Conservation (phyloP, 2,113 vertebrate species). For the Zosterops borbonicus region DNA sequence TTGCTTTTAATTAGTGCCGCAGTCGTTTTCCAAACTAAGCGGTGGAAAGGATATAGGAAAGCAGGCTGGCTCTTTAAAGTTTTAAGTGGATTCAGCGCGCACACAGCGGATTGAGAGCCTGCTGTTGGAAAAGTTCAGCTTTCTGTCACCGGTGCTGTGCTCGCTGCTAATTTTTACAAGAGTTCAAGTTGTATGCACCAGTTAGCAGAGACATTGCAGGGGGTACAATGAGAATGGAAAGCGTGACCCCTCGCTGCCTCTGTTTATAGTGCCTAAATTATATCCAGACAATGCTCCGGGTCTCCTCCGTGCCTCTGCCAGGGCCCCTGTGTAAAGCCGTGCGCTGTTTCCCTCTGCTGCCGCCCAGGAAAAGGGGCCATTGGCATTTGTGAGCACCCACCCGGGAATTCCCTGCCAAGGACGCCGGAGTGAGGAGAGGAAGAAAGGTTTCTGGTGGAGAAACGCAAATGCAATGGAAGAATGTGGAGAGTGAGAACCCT, state of each 20-base stretch:
- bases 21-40: conserved; percentile 49
- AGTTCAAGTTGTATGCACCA: conserved; percentile 22
- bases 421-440: background rate
- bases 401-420: background rate
- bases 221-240: conserved; percentile 5
- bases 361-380: background rate
- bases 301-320: background rate
- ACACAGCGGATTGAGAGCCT: conserved; percentile 8
- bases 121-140: conserved; percentile 42
- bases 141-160: background rate
- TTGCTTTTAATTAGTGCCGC: conserved; percentile 73
- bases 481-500: background rate
- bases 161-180: conserved; percentile 24
- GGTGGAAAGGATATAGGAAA: background rate
- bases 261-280: conserved; percentile 47
- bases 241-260: background rate
- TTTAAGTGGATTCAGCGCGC: conserved; percentile 21
- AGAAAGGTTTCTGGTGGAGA: background rate
- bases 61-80: conserved; percentile 52
- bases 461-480: accelerated
- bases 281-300: background rate
- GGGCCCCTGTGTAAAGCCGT: background rate
- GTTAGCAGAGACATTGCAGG: conserved; percentile 25
- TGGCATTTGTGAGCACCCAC: background rate
- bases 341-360: background rate